Base-by-base conservation (phyloP, 2,888 invertebrate genomes). In the Phalangium opilio region DNA sequence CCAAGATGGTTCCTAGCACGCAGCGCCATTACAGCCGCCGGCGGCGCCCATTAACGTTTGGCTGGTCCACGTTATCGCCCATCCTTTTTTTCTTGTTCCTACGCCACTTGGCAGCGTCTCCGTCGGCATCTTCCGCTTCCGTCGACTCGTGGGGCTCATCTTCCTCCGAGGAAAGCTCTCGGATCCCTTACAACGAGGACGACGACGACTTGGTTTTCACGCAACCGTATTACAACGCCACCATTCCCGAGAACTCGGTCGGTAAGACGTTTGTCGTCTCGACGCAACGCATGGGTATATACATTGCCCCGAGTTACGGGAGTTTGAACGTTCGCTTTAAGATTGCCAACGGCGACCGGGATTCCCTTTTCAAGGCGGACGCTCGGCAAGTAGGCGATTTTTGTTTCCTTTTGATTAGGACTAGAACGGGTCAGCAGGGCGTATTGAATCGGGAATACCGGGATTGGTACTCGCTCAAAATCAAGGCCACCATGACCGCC, bases 381-480 rank as follows among this genome's bases (percentile, higher is more conserved):
- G 82, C 85, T 59, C 75, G 81, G 50, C 51, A 57, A 44, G 81
- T 95, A 45, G 95, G 95, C 35, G 90, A 95, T 70, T 91, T 93
- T 71, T 87, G 86, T 66, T 96, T 96, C 68, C 73, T 95, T 46
- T 73, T 82, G 47, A 77, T 96, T 51, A 75, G 93, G 60, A 90
- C 87, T 55, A 77, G 86, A 63, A 84, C 90, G 50, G 84, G 83
- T 39, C 78, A 79, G 63, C 78, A 81, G 54, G 83, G 85, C 60
- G 86, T 90, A 55, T 71, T 96, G 51, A 96, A 96, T 69, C 77
- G 96, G 52, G 96, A 96, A 67, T 77, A 90, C 46, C 79, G 80
- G 57, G 86, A 87, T 62, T 72, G 75, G 50, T 93, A 89, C 70
- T 72, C 76, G 44, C 72, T 93, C 36, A 78, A 79, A 59, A 75